Conservation (phyloP, 2,113 vertebrate species). For the Puffinus mauretanicus region DNA sequence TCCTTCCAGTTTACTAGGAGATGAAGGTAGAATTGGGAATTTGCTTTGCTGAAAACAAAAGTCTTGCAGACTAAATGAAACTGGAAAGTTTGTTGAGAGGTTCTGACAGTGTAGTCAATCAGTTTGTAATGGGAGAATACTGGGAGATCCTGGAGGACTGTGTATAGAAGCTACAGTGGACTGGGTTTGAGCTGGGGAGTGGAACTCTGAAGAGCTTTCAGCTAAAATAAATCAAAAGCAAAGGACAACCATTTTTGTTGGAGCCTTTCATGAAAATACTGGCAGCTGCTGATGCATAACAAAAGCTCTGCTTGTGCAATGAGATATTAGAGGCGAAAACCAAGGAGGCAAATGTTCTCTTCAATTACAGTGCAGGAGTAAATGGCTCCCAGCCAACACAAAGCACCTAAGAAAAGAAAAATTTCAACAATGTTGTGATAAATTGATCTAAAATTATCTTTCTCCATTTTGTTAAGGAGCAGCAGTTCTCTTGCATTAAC, state of each 20-base stretch:
- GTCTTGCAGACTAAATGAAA: background rate
- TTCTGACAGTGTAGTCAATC: background rate
- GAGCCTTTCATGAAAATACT: constrained; percentile 63
- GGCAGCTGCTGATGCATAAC: constrained; percentile 64
- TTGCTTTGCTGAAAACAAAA: background rate
- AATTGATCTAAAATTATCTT: background rate
- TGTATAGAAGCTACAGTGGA: background rate
- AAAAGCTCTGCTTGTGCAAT: constrained; percentile 59
- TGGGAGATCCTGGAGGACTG: background rate
- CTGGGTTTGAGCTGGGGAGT: constrained; percentile 20
- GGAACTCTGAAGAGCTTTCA: constrained; percentile 24
- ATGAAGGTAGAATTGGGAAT: background rate
- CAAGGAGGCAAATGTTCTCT: constrained; percentile 53
- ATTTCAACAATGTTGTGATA: background rate
- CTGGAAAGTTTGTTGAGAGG: background rate
- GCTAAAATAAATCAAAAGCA: constrained; percentile 48
- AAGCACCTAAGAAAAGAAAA: constrained; percentile 30
- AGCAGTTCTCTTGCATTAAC: background rate
- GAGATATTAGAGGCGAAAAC: constrained; percentile 44
- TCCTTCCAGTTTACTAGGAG: background rate
- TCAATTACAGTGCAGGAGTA: constrained; percentile 21
- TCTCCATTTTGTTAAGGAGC: background rate
- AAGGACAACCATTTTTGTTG: constrained; percentile 35
- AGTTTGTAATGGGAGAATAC: background rate
- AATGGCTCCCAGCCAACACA: constrained; percentile 40